These are phyloP conservation scores for Enchytraeus crypticus DNA, from an alignment of 2,888 invertebrate species.

Conservation along the genomic window DNA sequence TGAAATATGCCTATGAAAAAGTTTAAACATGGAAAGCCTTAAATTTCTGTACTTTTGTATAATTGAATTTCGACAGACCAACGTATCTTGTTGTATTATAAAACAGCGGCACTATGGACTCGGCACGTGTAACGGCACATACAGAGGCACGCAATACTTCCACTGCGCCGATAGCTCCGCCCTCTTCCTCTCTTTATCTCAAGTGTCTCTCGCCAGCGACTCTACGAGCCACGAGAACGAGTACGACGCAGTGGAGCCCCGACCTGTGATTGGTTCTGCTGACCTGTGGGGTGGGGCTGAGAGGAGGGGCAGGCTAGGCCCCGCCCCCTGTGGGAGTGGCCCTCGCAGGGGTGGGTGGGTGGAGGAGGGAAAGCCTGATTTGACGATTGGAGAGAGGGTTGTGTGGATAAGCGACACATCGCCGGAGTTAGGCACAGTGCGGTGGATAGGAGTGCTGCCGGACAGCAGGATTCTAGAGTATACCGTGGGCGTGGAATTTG, in stretches of 20 bases:
- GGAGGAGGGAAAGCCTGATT: conserved; percentile 22
- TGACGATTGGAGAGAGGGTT: conserved; percentile 51
- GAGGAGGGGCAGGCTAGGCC: not conserved
- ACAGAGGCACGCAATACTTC: conserved; percentile 6
- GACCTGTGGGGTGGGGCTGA: not conserved
- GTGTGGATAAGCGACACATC: conserved; percentile 53
- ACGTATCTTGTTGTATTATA: no score
- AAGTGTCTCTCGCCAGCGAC: not conserved
- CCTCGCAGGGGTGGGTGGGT: not conserved
- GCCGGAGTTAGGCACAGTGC: conserved; percentile 51
- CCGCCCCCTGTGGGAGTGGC: not conserved
- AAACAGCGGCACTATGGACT: conserved; percentile 18
- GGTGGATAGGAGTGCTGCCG: conserved; percentile 53
- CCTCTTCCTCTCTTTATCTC: not conserved
- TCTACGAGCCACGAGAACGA: not conserved
- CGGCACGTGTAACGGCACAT: conserved; percentile 17
- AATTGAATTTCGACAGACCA: no score
- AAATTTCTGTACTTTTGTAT: no score
- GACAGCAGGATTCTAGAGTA: conserved; percentile 44
- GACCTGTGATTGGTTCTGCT: not conserved
- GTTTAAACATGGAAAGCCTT: no score
- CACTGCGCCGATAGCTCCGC: not conserved
- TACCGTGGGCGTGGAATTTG: conserved; percentile 55
- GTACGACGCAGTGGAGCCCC: not conserved
- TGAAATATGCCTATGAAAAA: no score